Base-by-base conservation (phyloP, 2,113 vertebrate genomes). In the Indri indri region DNA sequence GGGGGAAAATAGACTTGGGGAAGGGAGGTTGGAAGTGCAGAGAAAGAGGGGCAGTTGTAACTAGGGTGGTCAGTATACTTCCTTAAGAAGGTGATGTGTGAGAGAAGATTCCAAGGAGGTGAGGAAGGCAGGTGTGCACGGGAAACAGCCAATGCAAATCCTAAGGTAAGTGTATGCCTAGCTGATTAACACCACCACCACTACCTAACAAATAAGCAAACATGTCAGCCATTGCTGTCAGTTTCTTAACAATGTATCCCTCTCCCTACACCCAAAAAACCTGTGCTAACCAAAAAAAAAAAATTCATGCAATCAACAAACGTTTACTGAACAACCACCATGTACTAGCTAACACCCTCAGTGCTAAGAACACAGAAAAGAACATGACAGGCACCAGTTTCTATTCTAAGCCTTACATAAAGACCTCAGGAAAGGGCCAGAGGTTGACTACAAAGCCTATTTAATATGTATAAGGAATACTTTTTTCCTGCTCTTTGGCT, bases 171-270 rank as follows among this genome's bases (percentile, higher is more conserved):
- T 13, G 47, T 32, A 30, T 45, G 30, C 25, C 45, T 80, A 27
- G 6, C 18, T 23, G 52, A 86, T 71, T 91, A 50, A 30, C 25
- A 76, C 17, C n/a, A 54, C n/a, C 16, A 74, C 25, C 47, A 81
- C 11, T 7, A 90, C 40, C 68, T 83, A 93, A 90, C 52, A 85
- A 76, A 86, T 52, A 83, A 89, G 37, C 32, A 96, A 93, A 95
- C 71, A 77, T 11, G 5, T 30, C 52, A 25, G 45, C 23, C 34
- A 70, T 3, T 85, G 47, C 30, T 73, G 37, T 57, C 45, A 77
- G n/a, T 81, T 61, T 91, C 25, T 47, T 54, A 85, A 63, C n/a
- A 57, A 12, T 37, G 80, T 73, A 37, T 65, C 32, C 37, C 40
- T 63, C 52, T 13, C 32, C 54, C 30, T 54, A 7, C 30, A 54